Evolutionary conservation across 2,888 invertebrate genomes (phyloP), one percentile per base, ranked within the genome.

Genomic region (Pandemis corylana): DNA sequence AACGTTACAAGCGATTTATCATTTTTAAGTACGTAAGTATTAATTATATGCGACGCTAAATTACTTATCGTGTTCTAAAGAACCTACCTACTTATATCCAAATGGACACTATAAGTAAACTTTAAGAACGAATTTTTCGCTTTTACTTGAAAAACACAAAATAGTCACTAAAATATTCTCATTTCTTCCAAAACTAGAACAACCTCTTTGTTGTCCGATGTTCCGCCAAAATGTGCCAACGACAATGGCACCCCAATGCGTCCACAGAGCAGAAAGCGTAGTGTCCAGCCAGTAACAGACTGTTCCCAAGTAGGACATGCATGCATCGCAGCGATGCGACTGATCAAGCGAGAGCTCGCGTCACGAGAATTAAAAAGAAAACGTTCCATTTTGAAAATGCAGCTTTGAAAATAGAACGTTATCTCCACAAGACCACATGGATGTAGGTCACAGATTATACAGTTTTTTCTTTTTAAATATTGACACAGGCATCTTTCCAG

Each of bases 291-390:
- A 59, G 41, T 59, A 46, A 69, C 74, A 66, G 49, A 56, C 56
- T 49, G 68, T 69, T 70, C 69, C 46, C 12, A 74, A 74, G 69
- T 74, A 70, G 74, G 61, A 66, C 74, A 69, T 69, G 65, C 69
- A 74, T 74, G 73, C 74, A 74, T 74, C 46, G 59, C 71, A 51
- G 73, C 28, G 66, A 70, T 66, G 51, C 56, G 51, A 59, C 74
- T 74, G 74, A 74, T 74, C 74, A 74, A 65, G 51, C 74, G 74
- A 74, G 72, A 63, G 74, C 69, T 59, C 68, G 68, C 53, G 36
- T 64, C 68, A 49, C 68, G 65, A 70, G 65, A 70, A 68, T 72
- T 72, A 74, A 74, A 74, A 74, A 74, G 69, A 74, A 70, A 74
- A 66, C 44, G 65, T 62, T 74, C 74, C 61, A 51, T 69, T 74